Evolutionary conservation across 2,797 vertebrate species (phyloP), one percentile per base, ranked within the genome.

Genomic region (Lophotriccus pileatus): DNA sequence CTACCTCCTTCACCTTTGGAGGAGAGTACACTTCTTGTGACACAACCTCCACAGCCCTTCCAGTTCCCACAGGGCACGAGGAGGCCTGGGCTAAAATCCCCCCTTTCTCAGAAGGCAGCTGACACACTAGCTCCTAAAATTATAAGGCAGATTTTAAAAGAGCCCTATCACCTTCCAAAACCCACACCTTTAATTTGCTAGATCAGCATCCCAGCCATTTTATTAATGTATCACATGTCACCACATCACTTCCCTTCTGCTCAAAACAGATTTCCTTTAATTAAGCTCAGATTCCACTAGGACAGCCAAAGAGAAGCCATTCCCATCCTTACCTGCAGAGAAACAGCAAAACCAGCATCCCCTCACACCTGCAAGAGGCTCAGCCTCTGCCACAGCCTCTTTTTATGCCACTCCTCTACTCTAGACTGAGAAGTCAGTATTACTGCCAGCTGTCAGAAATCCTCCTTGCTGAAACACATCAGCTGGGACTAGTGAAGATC

Each of bases 301-400:
- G 4, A 43, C 0, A 67, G 1, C 1, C 0, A 32, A 10, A 77
- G 2, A 67, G 5, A 63, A 67, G 11, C 3, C 10, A 46, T 1
- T 3, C 5, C 8, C 3, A 76, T 0, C 59, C 78, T 55, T 49
- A 73, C 85, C 62, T 34, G 2, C 11, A 94, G 12, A 89, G 19
- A 46, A 66, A 1, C 36, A 46, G 3, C 23, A 50, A 32, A 59
- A 34, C 0, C 4, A 17, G 5, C 49, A 23, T 1, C 34, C 9
- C 3, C 36, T 15, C 41, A 50, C 2, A 19, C 1, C 3, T 2
- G 0, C 0, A 14, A 3, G 4, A 7, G 1, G 0, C 0, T 1
- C 21, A 55, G 0, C 10, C 12, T 2, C 5, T 5, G 0, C 2
- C 16, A 9, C 41, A 59, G 4, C 7, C 36, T 18, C 67, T 41